These are phyloP conservation scores for Sebastolobus alascanus DNA, from an alignment of 2,797 vertebrate species.

Conservation along the genomic window DNA sequence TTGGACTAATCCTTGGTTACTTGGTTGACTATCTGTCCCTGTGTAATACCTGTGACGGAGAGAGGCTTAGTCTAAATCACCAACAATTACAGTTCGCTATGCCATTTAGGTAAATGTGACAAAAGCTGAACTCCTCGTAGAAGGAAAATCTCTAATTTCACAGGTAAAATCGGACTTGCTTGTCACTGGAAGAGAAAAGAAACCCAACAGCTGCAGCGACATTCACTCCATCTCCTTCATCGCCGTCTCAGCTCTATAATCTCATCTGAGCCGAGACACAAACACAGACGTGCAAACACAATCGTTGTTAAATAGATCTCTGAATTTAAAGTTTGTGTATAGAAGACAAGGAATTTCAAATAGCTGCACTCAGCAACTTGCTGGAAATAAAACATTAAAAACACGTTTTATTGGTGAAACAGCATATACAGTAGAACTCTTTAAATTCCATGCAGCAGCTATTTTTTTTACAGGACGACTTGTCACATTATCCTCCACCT, in stretches of 20 bases:
- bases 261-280: constrained; percentile 27
- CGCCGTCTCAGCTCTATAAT: constrained; percentile 39
- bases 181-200: constrained; percentile 13
- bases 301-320: neutral
- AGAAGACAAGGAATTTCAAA: neutral
- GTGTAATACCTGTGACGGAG: constrained; percentile 52
- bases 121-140: neutral
- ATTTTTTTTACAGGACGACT: neutral
- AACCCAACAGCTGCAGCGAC: constrained; percentile 62
- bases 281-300: constrained; percentile 22
- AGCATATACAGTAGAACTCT: constrained; percentile 27
- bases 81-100: constrained; percentile 33
- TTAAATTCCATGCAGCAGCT: constrained; percentile 10
- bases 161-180: constrained; percentile 34
- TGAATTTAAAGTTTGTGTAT: neutral
- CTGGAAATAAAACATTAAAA: neutral
- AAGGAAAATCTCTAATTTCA: constrained; percentile 10
- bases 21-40: constrained; percentile 32
- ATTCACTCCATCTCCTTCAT: constrained; percentile 36
- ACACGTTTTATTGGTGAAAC: constrained; percentile 37
- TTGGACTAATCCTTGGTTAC: constrained; percentile 73
- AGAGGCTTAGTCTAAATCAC: constrained; percentile 44
- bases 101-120: neutral
- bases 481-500: constrained; percentile 66
- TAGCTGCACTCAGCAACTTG: neutral